Conservation (phyloP, 2,113 vertebrate genomes). For the Oreochromis aureus region DNA sequence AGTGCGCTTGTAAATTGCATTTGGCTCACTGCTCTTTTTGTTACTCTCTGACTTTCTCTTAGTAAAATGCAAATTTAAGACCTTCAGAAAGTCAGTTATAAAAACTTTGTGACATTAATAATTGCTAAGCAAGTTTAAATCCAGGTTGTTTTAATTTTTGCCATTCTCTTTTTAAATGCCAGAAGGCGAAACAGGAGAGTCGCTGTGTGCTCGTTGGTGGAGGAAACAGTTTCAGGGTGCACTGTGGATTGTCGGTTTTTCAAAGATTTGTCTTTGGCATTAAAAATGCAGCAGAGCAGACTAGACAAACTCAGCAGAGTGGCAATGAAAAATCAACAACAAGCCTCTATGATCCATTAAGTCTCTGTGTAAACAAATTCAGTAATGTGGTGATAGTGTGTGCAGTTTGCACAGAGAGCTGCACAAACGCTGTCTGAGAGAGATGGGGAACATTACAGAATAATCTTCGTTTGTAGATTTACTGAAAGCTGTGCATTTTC, state of each 20-base stretch:
- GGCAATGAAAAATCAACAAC: constrained; percentile 5
- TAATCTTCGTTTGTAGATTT: neutral
- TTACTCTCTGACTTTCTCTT: neutral
- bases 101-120: neutral
- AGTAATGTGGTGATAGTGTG: neutral
- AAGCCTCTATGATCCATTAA: constrained; percentile 2
- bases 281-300: neutral
- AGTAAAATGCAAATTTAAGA: neutral
- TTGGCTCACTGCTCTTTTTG: neutral
- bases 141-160: neutral
- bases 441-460: neutral
- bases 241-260: neutral
- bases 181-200: neutral
- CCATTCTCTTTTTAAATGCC: neutral
- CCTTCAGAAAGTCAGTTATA: neutral
- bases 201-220: neutral
- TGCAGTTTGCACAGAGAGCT: neutral
- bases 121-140: neutral
- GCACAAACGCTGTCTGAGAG: neutral
- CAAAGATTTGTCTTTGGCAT: constrained; percentile 12
- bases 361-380: constrained; percentile 3
- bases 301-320: neutral
- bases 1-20: neutral
- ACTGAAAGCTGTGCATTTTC: neutral
- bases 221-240: neutral